Conservation (phyloP, 2,113 vertebrate species). For the Pholis gunnellus region DNA sequence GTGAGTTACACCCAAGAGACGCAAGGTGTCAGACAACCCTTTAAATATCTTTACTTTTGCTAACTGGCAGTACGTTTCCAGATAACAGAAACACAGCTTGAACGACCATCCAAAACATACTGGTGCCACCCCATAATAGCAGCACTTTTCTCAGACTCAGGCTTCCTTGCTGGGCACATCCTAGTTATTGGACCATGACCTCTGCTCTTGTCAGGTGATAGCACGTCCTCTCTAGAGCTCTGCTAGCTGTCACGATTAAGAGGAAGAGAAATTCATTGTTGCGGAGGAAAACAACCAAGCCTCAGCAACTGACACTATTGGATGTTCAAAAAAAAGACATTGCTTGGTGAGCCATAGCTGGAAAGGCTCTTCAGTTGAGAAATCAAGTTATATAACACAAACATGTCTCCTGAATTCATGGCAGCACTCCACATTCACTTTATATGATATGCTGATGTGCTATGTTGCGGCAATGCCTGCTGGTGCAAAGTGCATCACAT, state of each 20-base stretch:
- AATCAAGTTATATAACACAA: constrained; percentile 32
- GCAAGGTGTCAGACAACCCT: neutral
- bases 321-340: constrained; percentile 48
- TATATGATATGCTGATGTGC: constrained; percentile 16
- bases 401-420: constrained; percentile 1
- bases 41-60: neutral
- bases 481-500: neutral
- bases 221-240: constrained; percentile 27
- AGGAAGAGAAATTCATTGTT: constrained; percentile 32
- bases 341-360: constrained; percentile 18
- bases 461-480: neutral
- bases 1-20: constrained; percentile 14
- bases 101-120: neutral
- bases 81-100: neutral
- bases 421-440: constrained; percentile 20
- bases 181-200: constrained; percentile 49
- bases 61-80: neutral
- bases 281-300: constrained; percentile 23
- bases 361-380: constrained; percentile 19
- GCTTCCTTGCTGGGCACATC: constrained; percentile 30
- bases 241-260: constrained; percentile 46
- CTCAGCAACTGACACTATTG: constrained; percentile 12
- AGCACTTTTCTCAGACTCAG: constrained; percentile 31
- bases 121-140: constrained; percentile 13
- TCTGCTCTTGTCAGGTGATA: constrained; percentile 44